phyloP scores from a whole-genome alignment of 2,888 invertebrate species.

The Subacronicta megacephala region DNA sequence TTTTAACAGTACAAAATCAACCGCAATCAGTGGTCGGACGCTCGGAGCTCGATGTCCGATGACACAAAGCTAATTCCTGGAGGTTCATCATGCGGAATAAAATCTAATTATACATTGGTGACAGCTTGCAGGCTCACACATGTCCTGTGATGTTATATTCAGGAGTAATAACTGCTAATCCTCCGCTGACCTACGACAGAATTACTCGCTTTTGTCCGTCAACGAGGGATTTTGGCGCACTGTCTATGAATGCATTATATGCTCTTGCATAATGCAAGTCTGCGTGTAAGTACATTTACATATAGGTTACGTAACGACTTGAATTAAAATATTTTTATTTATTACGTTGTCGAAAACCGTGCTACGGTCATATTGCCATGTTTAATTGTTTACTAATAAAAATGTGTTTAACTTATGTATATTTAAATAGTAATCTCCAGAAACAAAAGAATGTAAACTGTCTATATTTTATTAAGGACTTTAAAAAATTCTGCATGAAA shows the following conservation, averaged over 20 bases:
- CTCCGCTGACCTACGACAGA: slow-evolving; percentile 57
- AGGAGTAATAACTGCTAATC: slow-evolving; percentile 75
- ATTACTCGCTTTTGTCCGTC: slow-evolving; percentile 74
- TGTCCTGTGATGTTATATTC: slow-evolving; percentile 72
- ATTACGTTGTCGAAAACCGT: neutral
- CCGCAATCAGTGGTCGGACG: slow-evolving; percentile 33
- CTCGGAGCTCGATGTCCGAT: slow-evolving; percentile 34
- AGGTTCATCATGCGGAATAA: slow-evolving; percentile 60
- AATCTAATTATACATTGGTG: slow-evolving; percentile 63
- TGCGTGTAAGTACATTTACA: slow-evolving; percentile 43
- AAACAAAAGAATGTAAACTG: no score
- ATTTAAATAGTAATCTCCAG: no score
- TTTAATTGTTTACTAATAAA: neutral
- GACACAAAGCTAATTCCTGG: slow-evolving; percentile 58
- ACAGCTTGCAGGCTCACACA: slow-evolving; percentile 8
- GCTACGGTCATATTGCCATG: neutral
- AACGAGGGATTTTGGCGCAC: slow-evolving; percentile 65
- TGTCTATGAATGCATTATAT: slow-evolving; percentile 71
- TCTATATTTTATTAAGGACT: no score
- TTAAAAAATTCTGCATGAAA: no score
- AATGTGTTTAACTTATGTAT: neutral
- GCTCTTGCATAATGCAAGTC: slow-evolving; percentile 63
- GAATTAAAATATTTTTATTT: slow-evolving; percentile 19
- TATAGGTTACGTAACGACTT: slow-evolving; percentile 28
- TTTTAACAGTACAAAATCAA: slow-evolving; percentile 21